Evolutionary conservation across 2,797 vertebrate species (phyloP).

Genomic region (Telmatherina bonti): DNA sequence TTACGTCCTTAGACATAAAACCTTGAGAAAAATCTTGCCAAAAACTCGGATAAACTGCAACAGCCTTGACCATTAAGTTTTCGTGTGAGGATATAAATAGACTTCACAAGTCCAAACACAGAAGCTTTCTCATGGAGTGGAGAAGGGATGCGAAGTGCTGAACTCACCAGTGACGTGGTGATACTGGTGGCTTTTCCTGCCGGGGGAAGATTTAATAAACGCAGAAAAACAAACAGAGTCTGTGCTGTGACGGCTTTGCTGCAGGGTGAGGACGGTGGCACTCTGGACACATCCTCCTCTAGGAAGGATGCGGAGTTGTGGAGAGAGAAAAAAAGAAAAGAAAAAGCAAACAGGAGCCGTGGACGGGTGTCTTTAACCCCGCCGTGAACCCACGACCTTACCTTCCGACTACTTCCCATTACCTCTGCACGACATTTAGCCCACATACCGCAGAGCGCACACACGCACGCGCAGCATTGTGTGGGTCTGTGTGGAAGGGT

Average conservation of each 20-base stretch:
- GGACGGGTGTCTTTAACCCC: slow-evolving; percentile 88
- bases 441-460: slow-evolving; percentile 66
- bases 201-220: slow-evolving; percentile 84
- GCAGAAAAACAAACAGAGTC: slow-evolving; percentile 91
- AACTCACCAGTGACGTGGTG: slow-evolving; percentile 83
- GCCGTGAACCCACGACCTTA: slow-evolving; percentile 88
- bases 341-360: slow-evolving; percentile 87
- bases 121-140: slow-evolving; percentile 71
- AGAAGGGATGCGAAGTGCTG: slow-evolving; percentile 62
- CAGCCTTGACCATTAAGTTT: slow-evolving; percentile 10
- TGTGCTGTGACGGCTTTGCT: slow-evolving; percentile 71
- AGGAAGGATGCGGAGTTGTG: slow-evolving; percentile 91
- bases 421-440: slow-evolving; percentile 86
- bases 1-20: background rate
- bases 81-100: slow-evolving; percentile 62
- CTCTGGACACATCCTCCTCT: slow-evolving; percentile 87
- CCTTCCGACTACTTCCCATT: slow-evolving; percentile 88
- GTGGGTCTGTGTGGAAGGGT: slow-evolving; percentile 55
- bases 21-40: background rate
- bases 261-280: slow-evolving; percentile 73
- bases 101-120: slow-evolving; percentile 71
- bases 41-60: background rate
- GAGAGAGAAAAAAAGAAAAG: slow-evolving; percentile 58
- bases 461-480: slow-evolving; percentile 56
- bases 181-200: slow-evolving; percentile 82